Evolutionary conservation across 2,888 invertebrate species (phyloP).

Genomic region (Clepsis dumicolana): DNA sequence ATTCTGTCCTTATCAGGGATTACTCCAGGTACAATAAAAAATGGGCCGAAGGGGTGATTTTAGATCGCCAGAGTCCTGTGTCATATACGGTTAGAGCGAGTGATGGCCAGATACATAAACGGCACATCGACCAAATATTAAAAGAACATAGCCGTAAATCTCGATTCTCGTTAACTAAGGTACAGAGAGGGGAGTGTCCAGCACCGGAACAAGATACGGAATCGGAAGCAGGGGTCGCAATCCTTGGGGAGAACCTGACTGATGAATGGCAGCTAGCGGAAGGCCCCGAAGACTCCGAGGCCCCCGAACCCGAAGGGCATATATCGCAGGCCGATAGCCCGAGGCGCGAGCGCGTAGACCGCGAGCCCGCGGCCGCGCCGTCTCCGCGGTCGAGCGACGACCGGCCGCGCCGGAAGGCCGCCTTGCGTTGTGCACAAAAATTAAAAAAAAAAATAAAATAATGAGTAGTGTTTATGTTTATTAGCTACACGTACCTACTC

Average conservation of each 20-base stretch:
- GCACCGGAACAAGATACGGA: too few species aligned
- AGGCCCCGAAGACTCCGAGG: too few species aligned
- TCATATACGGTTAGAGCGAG: conserved; percentile 20
- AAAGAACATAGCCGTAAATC: background rate
- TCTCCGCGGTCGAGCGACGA: background rate
- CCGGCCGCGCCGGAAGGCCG: background rate
- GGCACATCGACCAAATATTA: conserved; percentile 39
- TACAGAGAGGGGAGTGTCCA: background rate
- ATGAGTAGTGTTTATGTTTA: background rate
- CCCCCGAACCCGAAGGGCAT: too few species aligned
- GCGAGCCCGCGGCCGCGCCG: background rate
- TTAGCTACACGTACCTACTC: background rate
- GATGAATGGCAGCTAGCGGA: conserved; percentile 2
- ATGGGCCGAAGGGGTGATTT: conserved; percentile 24
- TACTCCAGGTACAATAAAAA: conserved; percentile 10
- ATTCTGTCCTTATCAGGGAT: conserved; percentile 15
- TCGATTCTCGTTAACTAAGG: background rate
- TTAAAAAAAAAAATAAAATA: conserved; percentile 1
- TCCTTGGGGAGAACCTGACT: background rate
- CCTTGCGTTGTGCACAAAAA: conserved; percentile 14
- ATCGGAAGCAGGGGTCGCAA: background rate
- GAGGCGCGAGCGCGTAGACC: background rate
- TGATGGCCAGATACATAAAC: conserved; percentile 16
- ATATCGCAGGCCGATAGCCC: background rate
- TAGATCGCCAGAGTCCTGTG: conserved; percentile 24